Percentiles rank a stretch among this genome's conserved stretches.
phyloP scores from a whole-genome alignment of 2,113 vertebrate genomes.

The Jaculus jaculus region DNA sequence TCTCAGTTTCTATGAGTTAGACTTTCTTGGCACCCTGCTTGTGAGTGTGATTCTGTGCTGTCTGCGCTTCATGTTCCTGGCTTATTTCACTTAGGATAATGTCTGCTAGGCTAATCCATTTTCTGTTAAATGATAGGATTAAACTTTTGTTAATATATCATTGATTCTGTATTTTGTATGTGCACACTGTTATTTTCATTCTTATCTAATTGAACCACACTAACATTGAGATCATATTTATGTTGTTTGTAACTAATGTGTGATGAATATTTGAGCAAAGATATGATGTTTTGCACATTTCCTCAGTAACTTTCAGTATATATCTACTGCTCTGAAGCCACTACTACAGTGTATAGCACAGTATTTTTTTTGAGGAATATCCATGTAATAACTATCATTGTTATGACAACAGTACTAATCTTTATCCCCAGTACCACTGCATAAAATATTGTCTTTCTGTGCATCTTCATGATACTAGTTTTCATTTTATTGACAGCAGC shows the following conservation, averaged over 20 bases:
- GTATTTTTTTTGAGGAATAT: neutral
- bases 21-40: neutral
- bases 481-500: neutral
- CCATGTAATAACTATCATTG: too few species aligned
- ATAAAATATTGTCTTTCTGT: neutral
- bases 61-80: neutral
- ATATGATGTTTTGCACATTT: neutral
- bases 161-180: too few species aligned
- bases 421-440: neutral
- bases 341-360: neutral
- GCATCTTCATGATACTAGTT: neutral
- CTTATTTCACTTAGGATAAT: neutral
- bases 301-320: neutral
- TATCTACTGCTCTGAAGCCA: neutral
- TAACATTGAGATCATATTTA: neutral
- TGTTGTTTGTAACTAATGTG: neutral
- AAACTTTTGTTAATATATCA: neutral
- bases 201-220: neutral
- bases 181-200: neutral
- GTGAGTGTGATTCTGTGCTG: neutral
- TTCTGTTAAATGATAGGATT: neutral
- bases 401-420: neutral
- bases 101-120: neutral
- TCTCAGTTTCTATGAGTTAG: neutral
- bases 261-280: too few species aligned